Evolutionary conservation across 2,113 vertebrate genomes (phyloP), one percentile per base, ranked within the genome.

Genomic region (Alosa alosa): DNA sequence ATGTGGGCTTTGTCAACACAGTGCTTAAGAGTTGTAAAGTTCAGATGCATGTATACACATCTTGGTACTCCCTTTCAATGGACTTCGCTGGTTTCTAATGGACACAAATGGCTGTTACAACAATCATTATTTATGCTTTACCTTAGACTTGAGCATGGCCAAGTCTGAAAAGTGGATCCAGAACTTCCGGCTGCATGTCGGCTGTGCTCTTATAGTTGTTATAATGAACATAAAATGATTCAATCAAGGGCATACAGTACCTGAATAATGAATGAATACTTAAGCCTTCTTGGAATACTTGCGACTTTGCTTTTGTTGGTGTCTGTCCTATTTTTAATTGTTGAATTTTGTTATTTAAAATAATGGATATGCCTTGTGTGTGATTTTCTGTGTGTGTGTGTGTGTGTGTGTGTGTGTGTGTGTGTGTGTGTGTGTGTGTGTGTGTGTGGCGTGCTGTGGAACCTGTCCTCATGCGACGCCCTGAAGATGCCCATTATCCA

Each of bases 401-500:
- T 36, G 3, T 47, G 68, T 45, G 68, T 81, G 13, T 25, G 25
- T 31, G 57, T 17, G 3, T 47, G 49, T 57, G 60, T 81, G 68
- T 82, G 81, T 22, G 9, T 82, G 9, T 45, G 68, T 81, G 13
- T 25, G 25, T 31, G 57, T 17, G 3, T 47, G 49, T 57, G 60
- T 81, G 68, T 82, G 81, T 22, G 9, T 82, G 98, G 98, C 89
- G 98, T 99, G 88, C 95, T 99, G 64, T 99, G 98, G 98, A 99
- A 99, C 91, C 95, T 99, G 1, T 99, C 98, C 0, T 99, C 98
- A 7, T 99, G 98, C 20, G 98, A 99, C 86, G 98, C 98, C 87
- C 96, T 99, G 91, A 99, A 99, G 94, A 99, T 99, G 98, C 98
- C 98, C 87, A 99, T 99, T 91, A 99, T 99, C 95, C 98, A 99